A percentile compares a stretch with the other conserved stretches of the same genome.
phyloP scores from a whole-genome alignment of 53 echinoderm and acorn worm species.

The Echinarachnius parma region DNA sequence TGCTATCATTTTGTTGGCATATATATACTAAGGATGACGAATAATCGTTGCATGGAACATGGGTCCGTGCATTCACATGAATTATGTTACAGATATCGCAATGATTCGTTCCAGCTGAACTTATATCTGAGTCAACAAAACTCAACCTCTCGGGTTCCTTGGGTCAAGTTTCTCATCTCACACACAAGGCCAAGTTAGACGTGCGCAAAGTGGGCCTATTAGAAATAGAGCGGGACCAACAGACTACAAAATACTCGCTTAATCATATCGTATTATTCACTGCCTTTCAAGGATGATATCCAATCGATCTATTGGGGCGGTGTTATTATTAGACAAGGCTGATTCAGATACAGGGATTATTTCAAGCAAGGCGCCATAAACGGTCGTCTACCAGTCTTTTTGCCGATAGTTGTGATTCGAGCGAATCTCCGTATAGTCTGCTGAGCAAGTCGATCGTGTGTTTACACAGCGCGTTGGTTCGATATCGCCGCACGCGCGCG shows the following conservation, averaged over 20 bases:
- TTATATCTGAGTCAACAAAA: conserved; percentile 39
- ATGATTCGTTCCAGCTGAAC: conserved; percentile 26
- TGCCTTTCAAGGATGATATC: conserved; percentile 7
- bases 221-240: conserved; percentile 10
- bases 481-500: conserved; percentile 39
- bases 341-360: conserved; percentile 18
- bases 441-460: not conserved
- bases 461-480: conserved; percentile 33
- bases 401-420: not conserved
- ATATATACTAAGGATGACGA: too few relatives aligned
- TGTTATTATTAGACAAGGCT: conserved; percentile 41
- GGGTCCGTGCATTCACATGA: conserved; percentile 24
- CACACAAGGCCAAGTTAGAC: conserved; percentile 13
- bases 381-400: not conserved
- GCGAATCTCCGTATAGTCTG: not conserved
- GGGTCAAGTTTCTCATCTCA: conserved; percentile 33
- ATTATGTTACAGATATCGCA: conserved; percentile 49
- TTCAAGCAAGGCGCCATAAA: conserved; percentile 20
- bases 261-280: conserved; percentile 9
- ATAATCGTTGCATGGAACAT: conserved; percentile 40
- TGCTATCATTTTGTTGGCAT: too few relatives aligned
- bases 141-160: conserved; percentile 17
- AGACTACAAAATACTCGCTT: conserved; percentile 3
- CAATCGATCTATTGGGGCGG: conserved; percentile 20
- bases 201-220: conserved; percentile 31